These are phyloP conservation scores for Caenorhabditis elegans DNA, from an alignment of 1,140 invertebrate species.

Conservation along the genomic window WBcel235 BX284602.5:4741001-4741500, in stretches of 20 bases:
- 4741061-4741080: constrained; percentile 73
- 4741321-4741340: constrained; percentile 16
- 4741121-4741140: constrained; percentile 54
- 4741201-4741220: constrained; percentile 59
- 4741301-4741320: constrained; percentile 27
- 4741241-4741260: background rate
- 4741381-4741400: background rate
- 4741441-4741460: background rate
- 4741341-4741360: background rate
- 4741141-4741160: background rate
- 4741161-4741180: constrained; percentile 62
- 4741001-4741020: too few relatives aligned
- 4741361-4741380: background rate
- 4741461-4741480: background rate
- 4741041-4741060: constrained; percentile 74
- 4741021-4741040: too few relatives aligned
- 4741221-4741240: background rate
- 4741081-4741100: constrained; percentile 73
- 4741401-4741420: background rate
- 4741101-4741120: constrained; percentile 72
- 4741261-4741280: background rate
- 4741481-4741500: background rate
- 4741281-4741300: background rate
- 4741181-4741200: constrained; percentile 62
- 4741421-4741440: background rate